phyloP scores from a whole-genome alignment of 92 coral and sea anemone species.

The Zoanthus gigantus region DNA sequence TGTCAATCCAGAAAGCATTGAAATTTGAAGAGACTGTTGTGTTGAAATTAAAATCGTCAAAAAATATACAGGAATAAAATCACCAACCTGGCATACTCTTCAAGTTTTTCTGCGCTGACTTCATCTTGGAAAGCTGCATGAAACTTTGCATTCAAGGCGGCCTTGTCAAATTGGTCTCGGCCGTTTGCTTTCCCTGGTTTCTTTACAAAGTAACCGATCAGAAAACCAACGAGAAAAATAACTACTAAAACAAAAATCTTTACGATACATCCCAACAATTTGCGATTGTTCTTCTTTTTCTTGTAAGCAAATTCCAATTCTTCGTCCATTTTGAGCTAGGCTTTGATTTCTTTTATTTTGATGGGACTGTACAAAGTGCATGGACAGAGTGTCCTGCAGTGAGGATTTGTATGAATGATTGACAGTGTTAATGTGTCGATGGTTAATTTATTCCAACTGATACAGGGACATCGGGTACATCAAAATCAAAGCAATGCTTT shows the following conservation, averaged over 20 bases:
- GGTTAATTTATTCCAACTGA: no score
- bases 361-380: no score
- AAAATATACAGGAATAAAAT: background rate
- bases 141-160: slow-evolving; percentile 11
- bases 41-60: no score
- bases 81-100: slow-evolving; percentile 26
- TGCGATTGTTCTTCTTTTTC: background rate
- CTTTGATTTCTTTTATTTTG: no score
- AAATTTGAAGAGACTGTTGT: no score
- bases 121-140: slow-evolving; percentile 38
- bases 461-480: no score
- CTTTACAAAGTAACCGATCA: slow-evolving; percentile 32
- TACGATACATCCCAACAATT: background rate
- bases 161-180: background rate
- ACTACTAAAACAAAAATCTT: slow-evolving; percentile 3
- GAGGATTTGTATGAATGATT: no score
- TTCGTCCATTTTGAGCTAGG: background rate
- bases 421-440: no score
- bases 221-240: slow-evolving; percentile 28
- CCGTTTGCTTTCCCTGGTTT: background rate
- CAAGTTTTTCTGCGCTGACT: slow-evolving; percentile 35
- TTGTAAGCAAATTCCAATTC: slow-evolving; percentile 30
- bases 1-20: no score
- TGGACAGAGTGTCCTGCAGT: no score
- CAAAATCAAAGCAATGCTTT: no score